A percentile compares a stretch with the other conserved stretches of the same genome.
Evolutionary conservation across 2,797 vertebrate species (phyloP).

Genomic region (Squalus acanthias): DNA sequence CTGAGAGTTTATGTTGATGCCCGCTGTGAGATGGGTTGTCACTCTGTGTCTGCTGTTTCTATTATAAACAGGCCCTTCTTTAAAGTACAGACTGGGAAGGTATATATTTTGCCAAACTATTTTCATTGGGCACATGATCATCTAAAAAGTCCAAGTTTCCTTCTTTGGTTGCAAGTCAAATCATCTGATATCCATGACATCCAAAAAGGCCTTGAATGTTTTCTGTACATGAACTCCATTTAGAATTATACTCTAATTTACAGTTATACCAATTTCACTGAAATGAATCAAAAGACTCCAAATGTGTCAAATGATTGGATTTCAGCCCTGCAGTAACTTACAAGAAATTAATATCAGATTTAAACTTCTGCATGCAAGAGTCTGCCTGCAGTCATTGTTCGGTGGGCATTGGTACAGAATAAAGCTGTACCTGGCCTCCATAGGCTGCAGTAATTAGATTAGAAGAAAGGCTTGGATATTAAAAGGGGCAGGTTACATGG

Average conservation of each 20-base stretch:
- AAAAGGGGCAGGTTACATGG: neutral
- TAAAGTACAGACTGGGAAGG: neutral
- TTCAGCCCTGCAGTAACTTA: neutral
- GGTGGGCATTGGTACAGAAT: neutral
- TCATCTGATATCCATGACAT: neutral
- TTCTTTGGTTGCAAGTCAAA: neutral
- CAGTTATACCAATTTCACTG: slow-evolving; percentile 7
- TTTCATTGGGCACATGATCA: neutral
- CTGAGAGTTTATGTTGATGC: neutral
- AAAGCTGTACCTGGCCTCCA: neutral
- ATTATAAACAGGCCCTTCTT: neutral
- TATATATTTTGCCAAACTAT: neutral
- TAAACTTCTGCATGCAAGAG: neutral
- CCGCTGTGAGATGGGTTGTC: neutral
- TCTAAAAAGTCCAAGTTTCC: neutral
- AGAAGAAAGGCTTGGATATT: neutral
- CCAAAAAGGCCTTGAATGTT: neutral
- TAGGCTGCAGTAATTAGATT: neutral
- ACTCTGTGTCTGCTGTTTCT: neutral
- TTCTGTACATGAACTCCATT: neutral
- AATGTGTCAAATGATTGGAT: neutral
- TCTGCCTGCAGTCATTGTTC: neutral
- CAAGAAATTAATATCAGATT: neutral
- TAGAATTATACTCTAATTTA: neutral
- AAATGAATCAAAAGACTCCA: neutral